phyloP scores from a whole-genome alignment of 2,888 invertebrate species.

The Cantharis rustica region DNA sequence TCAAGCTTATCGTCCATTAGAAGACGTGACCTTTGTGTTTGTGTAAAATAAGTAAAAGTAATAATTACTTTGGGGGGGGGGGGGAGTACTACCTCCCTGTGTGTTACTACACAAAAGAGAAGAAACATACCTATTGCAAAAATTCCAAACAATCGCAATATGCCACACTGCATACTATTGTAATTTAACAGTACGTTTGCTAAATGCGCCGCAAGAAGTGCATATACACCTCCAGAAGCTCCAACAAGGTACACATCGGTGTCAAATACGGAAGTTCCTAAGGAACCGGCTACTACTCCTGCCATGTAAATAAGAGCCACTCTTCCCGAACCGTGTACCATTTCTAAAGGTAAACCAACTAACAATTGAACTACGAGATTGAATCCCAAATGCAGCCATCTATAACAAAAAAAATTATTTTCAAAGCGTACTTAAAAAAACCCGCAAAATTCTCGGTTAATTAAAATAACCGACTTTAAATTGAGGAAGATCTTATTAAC shows the following conservation, averaged over 20 bases:
- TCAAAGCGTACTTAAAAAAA: not conserved
- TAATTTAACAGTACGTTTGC: slow-evolving; percentile 95
- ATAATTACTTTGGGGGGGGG: not conserved
- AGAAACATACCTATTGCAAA: slow-evolving; percentile 80
- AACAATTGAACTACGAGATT: slow-evolving; percentile 92
- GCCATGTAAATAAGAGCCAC: slow-evolving; percentile 90
- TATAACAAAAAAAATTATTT: slow-evolving; percentile 50
- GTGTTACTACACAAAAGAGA: no score
- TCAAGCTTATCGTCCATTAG: no score
- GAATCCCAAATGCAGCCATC: slow-evolving; percentile 93
- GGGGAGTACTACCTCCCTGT: no score
- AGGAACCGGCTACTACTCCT: slow-evolving; percentile 86
- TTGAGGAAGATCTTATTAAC: slow-evolving; percentile 31
- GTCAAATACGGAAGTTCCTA: slow-evolving; percentile 91
- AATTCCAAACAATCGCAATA: slow-evolving; percentile 86
- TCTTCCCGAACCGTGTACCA: slow-evolving; percentile 92
- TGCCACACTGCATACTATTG: slow-evolving; percentile 93
- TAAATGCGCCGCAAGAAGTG: slow-evolving; percentile 91
- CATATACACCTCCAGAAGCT: slow-evolving; percentile 97
- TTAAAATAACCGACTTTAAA: slow-evolving; percentile 14
- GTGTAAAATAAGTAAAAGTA: not conserved
- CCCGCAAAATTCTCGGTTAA: not conserved
- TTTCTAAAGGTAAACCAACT: slow-evolving; percentile 92
- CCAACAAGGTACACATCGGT: slow-evolving; percentile 94
- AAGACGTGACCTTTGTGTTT: no score